Evolutionary conservation across 2,797 vertebrate genomes (phyloP).

Genomic region (Hydrolagus colliei): DNA sequence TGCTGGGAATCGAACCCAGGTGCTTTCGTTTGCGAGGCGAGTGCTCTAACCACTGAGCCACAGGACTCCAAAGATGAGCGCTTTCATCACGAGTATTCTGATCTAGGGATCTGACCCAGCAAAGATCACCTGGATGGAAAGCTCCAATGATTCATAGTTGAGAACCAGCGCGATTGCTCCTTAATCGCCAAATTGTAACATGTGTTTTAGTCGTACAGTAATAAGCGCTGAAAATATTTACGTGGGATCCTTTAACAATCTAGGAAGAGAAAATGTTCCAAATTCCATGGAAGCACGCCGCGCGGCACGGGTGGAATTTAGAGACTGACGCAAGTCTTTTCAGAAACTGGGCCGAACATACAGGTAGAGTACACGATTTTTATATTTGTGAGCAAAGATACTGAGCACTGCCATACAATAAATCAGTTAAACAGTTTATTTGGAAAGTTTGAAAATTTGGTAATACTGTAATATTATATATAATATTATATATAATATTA

Average conservation of each 20-base stretch:
- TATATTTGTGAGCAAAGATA: not conserved
- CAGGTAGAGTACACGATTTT: conserved; percentile 63
- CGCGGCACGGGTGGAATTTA: conserved; percentile 89
- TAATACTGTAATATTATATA: not conserved
- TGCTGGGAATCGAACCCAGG: no score
- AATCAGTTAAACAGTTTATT: not conserved
- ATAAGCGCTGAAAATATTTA: not conserved
- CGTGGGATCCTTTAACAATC: not conserved
- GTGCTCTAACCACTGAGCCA: no score
- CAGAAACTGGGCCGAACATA: conserved; percentile 88
- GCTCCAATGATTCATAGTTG: not conserved
- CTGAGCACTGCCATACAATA: no score
- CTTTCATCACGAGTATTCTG: not conserved
- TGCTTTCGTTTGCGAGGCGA: no score
- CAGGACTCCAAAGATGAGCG: no score
- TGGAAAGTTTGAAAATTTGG: not conserved
- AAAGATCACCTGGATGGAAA: not conserved
- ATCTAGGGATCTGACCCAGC: not conserved
- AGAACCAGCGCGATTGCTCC: not conserved
- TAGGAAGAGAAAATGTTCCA: conserved; percentile 82
- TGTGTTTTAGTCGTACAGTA: not conserved
- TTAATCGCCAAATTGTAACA: no score
- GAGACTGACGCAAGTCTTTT: conserved; percentile 88
- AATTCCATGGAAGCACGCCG: conserved; percentile 94
- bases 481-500: not conserved